Base-by-base conservation (phyloP, 1,140 invertebrate genomes). In the Philaenus spumarius region DNA sequence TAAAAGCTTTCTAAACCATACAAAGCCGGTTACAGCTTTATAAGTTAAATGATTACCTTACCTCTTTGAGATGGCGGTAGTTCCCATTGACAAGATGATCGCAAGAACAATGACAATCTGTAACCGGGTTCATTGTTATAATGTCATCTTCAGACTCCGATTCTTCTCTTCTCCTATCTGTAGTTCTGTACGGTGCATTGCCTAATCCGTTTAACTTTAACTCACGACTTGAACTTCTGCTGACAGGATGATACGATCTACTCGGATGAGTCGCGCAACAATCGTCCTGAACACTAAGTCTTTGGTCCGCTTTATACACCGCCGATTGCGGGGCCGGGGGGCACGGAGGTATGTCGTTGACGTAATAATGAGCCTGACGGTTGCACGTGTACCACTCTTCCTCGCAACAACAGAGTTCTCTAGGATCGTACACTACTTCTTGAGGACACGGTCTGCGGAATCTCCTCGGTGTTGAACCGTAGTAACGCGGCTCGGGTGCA, bases 21-120 rank as follows among this genome's bases (percentile, higher is more conserved):
- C n/a, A n/a, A n/a, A n/a, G n/a, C n/a, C n/a, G n/a, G n/a, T n/a
- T n/a, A n/a, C n/a, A n/a, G n/a, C n/a, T n/a, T n/a, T n/a, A n/a
- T n/a, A n/a, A n/a, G n/a, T n/a, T n/a, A n/a, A n/a, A n/a, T n/a
- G n/a, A n/a, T n/a, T n/a, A n/a, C n/a, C n/a, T n/a, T 58, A 58
- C 56, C 43, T 58, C 56, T 24, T 50, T 48, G 22, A 58, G 46
- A n/a, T 58, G 56, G 6, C 56, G 43, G 22, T 58, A 58, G 35
- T 34, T 58, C 19, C 56, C 56, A 37, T 58, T 58, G 15, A 51
- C 34, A n/a, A 58, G 47, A 39, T 58, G 56, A 37, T 58, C 56
- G 23, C 56, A 58, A 14, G 56, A 47, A 30, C 56, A 58, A 2
- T 34, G 14, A 17, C 56, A 58, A 6, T 58, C 56, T 17, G 56